Percentiles rank a stretch among this genome's conserved stretches.
These are phyloP conservation scores for Rugalucina vietnamica DNA, from an alignment of 2,888 invertebrate genomes.

Conservation along the genomic window DNA sequence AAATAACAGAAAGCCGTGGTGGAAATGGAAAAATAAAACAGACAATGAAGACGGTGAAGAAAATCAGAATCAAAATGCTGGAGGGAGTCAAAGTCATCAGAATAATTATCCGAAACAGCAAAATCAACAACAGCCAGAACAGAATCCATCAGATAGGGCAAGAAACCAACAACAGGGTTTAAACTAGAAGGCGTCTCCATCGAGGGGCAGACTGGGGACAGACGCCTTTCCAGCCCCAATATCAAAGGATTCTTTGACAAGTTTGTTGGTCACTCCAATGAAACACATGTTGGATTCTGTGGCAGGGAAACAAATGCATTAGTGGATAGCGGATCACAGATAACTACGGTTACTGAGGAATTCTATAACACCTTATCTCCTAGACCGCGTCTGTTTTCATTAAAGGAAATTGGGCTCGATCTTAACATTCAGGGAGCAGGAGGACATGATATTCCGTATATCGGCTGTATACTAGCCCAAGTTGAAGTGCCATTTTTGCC, in stretches of 20 bases:
- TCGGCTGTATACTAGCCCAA: slow-evolving; percentile 14
- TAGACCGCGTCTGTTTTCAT: neutral
- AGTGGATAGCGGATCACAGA: slow-evolving; percentile 28
- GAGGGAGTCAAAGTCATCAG: no score
- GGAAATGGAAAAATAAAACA: neutral
- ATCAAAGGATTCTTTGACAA: neutral
- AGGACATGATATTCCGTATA: slow-evolving; percentile 5
- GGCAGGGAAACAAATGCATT: neutral
- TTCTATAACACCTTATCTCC: neutral
- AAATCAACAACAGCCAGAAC: neutral
- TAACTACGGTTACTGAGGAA: slow-evolving; percentile 8
- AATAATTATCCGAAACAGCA: neutral
- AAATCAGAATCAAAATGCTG: neutral
- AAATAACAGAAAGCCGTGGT: neutral
- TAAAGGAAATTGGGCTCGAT: neutral
- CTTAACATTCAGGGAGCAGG: neutral
- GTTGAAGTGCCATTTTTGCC: neutral
- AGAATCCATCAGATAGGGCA: no score
- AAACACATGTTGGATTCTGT: neutral
- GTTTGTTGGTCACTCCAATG: neutral
- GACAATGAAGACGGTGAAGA: neutral
- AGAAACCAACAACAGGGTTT: no score
- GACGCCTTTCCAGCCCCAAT: neutral
- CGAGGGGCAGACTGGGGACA: slow-evolving; percentile 3
- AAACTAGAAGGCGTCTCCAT: neutral